Evolutionary conservation across 2,113 vertebrate species (phyloP).

Genomic region (Coracopsis vasa): DNA sequence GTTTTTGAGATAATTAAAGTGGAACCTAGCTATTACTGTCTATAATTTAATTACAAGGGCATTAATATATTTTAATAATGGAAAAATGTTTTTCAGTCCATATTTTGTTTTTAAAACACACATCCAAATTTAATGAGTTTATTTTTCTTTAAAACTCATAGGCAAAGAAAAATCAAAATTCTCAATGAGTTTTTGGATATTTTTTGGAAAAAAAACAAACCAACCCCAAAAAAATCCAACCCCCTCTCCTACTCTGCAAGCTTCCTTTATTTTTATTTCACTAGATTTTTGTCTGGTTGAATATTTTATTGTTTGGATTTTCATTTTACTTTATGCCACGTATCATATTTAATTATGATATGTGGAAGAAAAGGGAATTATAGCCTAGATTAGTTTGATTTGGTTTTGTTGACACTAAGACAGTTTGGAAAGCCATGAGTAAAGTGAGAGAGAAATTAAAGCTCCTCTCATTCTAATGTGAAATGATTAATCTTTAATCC

Average conservation of each 20-base stretch:
- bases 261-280: neutral
- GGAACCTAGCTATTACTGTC: conserved; percentile 16
- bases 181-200: fast-evolving
- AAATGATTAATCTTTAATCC: neutral
- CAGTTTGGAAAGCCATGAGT: neutral
- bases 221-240: neutral
- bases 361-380: neutral
- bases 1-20: conserved; percentile 36
- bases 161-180: neutral
- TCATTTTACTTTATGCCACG: neutral
- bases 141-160: neutral
- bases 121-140: neutral
- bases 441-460: neutral
- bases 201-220: neutral
- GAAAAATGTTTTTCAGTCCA: conserved; percentile 14
- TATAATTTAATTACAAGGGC: conserved; percentile 1
- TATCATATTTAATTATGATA: neutral
- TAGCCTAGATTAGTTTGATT: neutral
- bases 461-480: neutral
- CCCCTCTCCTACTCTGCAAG: neutral
- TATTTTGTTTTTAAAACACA: conserved; percentile 1
- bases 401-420: neutral
- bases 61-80: conserved; percentile 20
- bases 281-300: neutral
- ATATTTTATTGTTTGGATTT: neutral